phyloP scores from a whole-genome alignment of 37 sponge, comb jelly and placozoan genomes.

The Haliclona indistincta region DNA sequence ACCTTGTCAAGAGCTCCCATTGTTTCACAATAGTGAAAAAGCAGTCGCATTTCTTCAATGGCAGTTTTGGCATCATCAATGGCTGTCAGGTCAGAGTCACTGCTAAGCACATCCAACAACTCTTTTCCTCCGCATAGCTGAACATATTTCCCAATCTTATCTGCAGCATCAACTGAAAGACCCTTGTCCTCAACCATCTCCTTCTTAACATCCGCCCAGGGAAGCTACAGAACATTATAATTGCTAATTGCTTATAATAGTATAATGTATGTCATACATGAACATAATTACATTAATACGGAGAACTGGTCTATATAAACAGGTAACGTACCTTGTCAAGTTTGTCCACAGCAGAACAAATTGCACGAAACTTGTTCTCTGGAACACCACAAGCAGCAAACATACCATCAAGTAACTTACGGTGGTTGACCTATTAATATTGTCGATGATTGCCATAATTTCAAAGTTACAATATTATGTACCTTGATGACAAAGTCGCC shows the following conservation, averaged over 20 bases:
- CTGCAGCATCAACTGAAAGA: slow-evolving; percentile 75
- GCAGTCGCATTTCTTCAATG: slow-evolving; percentile 81
- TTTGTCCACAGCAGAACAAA: slow-evolving; percentile 98
- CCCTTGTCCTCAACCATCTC: slow-evolving; percentile 97
- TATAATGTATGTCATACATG: too few species aligned
- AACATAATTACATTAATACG: not conserved
- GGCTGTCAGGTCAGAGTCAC: slow-evolving; percentile 57
- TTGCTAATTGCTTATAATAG: too few species aligned
- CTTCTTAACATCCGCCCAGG: slow-evolving; percentile 82
- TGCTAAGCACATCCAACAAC: slow-evolving; percentile 24
- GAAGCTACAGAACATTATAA: slow-evolving; percentile 43
- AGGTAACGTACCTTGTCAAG: slow-evolving; percentile 99
- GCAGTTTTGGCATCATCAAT: slow-evolving; percentile 46
- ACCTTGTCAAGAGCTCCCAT: slow-evolving; percentile 82
- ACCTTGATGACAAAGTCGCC: slow-evolving; percentile 92
- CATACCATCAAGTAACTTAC: slow-evolving; percentile 96
- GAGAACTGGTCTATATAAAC: too few species aligned
- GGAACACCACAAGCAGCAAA: slow-evolving; percentile 94
- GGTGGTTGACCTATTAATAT: slow-evolving; percentile 84
- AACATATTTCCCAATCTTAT: slow-evolving; percentile 88
- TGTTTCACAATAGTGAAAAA: slow-evolving; percentile 83
- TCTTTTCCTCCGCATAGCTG: slow-evolving; percentile 72
- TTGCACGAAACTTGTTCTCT: slow-evolving; percentile 78
- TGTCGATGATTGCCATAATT: not conserved
- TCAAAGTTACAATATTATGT: too few species aligned